phyloP scores from a whole-genome alignment of 2,888 invertebrate species.

The Stenodera caucasica region DNA sequence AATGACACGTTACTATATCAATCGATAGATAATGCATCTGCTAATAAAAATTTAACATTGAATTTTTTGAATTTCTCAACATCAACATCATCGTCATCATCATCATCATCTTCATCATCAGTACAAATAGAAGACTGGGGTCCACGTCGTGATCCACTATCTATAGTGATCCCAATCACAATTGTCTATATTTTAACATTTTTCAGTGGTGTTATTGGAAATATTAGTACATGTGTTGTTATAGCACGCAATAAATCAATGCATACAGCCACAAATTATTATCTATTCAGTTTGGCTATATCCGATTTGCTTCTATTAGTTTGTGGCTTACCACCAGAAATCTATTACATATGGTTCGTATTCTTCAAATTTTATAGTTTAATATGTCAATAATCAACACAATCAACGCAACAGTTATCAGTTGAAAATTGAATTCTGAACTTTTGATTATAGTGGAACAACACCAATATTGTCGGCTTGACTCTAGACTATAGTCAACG shows the following conservation, averaged over 20 bases:
- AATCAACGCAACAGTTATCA: too few species aligned
- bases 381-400: too few species aligned
- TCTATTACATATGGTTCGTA: slow-evolving; percentile 70
- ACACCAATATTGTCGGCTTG: too few species aligned
- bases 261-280: slow-evolving; percentile 82
- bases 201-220: slow-evolving; percentile 77
- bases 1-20: not conserved
- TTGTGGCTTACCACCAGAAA: slow-evolving; percentile 81
- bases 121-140: slow-evolving; percentile 42
- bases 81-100: slow-evolving; percentile 4
- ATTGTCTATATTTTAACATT: slow-evolving; percentile 75
- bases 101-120: slow-evolving; percentile 11
- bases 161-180: slow-evolving; percentile 73
- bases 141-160: slow-evolving; percentile 59
- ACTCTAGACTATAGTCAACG: too few species aligned
- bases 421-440: too few species aligned
- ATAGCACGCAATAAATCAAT: slow-evolving; percentile 82
- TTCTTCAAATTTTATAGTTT: too few species aligned
- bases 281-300: slow-evolving; percentile 81
- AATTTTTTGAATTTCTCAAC: not conserved
- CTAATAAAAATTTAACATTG: not conserved
- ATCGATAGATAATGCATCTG: not conserved
- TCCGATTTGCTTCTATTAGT: slow-evolving; percentile 80
- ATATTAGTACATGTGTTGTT: slow-evolving; percentile 84
- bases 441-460: too few species aligned